phyloP scores from a whole-genome alignment of 2,113 vertebrate genomes.

The Ibidorhyncha struthersii region DNA sequence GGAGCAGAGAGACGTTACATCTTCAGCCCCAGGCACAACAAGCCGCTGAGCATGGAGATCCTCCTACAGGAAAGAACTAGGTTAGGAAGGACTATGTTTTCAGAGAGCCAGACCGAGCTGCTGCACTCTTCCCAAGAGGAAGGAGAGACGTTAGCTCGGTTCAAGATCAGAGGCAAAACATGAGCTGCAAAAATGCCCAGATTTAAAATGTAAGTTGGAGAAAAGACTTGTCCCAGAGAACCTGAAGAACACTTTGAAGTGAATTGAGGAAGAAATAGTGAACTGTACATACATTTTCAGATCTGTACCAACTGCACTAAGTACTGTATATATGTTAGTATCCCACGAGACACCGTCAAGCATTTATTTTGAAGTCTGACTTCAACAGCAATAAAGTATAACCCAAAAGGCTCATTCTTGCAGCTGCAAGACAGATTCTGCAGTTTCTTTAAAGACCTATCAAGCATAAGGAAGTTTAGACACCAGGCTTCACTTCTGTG shows the following conservation, averaged over 20 bases:
- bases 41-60: not conserved
- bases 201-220: not conserved
- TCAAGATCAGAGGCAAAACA: not conserved
- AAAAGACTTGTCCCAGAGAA: not conserved
- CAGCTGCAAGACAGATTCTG: not conserved
- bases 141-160: not conserved
- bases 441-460: not conserved
- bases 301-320: not conserved
- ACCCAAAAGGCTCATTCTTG: not conserved
- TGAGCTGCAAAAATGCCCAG: not conserved
- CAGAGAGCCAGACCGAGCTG: not conserved
- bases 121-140: not conserved
- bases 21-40: not conserved
- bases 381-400: not conserved
- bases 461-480: not conserved
- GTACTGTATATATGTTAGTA: not conserved
- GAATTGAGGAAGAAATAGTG: not conserved
- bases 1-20: not conserved
- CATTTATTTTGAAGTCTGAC: not conserved
- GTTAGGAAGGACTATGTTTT: not conserved
- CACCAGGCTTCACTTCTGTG: not conserved
- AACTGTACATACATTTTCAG: not conserved
- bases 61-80: not conserved
- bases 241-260: not conserved
- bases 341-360: not conserved